Conservation (phyloP, 2,888 invertebrate species). For the Mactromeris polynyma region DNA sequence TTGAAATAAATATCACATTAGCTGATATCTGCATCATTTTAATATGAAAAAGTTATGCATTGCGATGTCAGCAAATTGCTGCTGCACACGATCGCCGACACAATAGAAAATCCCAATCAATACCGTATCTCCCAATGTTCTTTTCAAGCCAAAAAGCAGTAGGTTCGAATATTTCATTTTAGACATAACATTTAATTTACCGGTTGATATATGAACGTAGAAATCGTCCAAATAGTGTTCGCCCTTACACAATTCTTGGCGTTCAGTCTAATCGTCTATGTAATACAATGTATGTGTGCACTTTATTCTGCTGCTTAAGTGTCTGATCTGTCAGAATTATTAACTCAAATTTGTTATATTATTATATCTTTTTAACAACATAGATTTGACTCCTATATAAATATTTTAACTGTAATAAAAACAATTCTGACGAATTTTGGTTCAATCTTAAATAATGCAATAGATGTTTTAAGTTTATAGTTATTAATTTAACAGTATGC, state of each 20-base stretch:
- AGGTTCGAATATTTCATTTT: not conserved
- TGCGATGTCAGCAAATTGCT: not conserved
- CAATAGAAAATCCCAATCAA: not conserved
- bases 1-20: not conserved
- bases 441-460: no score
- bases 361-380: no score
- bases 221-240: not conserved
- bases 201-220: not conserved
- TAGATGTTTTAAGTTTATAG: no score
- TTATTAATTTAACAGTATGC: no score
- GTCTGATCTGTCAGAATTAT: no score
- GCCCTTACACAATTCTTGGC: not conserved
- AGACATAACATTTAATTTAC: slow-evolving; percentile 4
- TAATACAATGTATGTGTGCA: not conserved
- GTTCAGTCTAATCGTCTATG: not conserved
- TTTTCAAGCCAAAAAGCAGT: not conserved
- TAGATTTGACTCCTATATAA: no score
- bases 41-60: not conserved
- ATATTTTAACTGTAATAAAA: no score
- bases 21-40: not conserved
- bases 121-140: not conserved
- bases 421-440: no score
- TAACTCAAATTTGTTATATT: no score
- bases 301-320: no score
- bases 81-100: not conserved